Percentiles rank a stretch among this genome's conserved stretches.
Conservation (phyloP, 2,888 invertebrate species). For the Trachelus tabidus region DNA sequence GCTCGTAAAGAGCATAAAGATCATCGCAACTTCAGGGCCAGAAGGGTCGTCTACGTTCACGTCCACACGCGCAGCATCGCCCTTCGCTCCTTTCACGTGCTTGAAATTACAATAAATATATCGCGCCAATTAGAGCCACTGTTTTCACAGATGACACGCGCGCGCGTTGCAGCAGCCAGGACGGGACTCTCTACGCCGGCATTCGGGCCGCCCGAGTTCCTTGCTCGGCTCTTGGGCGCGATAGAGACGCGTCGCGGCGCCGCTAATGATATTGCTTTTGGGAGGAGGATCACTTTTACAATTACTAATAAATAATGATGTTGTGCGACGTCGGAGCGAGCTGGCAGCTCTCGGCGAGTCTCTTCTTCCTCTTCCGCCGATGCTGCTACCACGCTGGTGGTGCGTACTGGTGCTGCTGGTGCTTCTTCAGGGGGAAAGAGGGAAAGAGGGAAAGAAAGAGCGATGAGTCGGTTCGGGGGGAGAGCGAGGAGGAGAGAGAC, state of each 20-base stretch:
- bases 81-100: conserved; percentile 47
- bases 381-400: background rate
- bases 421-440: conserved; percentile 4
- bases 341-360: background rate
- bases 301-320: conserved; percentile 57
- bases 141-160: conserved; percentile 62
- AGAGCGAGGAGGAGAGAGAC: conserved; percentile 16
- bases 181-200: background rate
- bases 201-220: conserved; percentile 1
- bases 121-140: conserved; percentile 49
- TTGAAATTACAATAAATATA: conserved; percentile 60
- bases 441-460: conserved; percentile 16
- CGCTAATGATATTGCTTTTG: conserved; percentile 54
- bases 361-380: background rate
- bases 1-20: conserved; percentile 39
- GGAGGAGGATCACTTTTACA: conserved; percentile 48
- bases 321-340: background rate
- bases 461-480: conserved; percentile 24
- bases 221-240: too few species aligned
- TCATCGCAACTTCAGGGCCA: background rate
- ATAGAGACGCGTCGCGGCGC: conserved; percentile 34
- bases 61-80: conserved; percentile 7
- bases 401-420: background rate
- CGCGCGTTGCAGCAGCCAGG: conserved; percentile 13
- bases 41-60: background rate